Percentiles rank a stretch among this genome's conserved stretches.
These are phyloP conservation scores for Coelinius sp. DNA, from an alignment of 2,888 invertebrate genomes.

Conservation along the genomic window DNA sequence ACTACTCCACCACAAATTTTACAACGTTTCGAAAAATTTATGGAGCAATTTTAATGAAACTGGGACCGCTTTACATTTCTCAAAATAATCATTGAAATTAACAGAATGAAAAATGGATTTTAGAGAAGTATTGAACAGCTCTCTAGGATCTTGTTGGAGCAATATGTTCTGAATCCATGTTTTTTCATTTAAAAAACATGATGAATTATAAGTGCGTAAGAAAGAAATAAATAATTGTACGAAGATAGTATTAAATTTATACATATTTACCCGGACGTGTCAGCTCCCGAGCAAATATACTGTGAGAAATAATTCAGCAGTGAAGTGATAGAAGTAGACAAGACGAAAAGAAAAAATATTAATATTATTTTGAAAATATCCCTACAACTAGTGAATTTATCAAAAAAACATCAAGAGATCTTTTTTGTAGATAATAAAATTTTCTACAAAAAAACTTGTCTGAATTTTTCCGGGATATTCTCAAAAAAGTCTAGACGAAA, in stretches of 20 bases:
- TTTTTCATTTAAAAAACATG: slow-evolving; percentile 36
- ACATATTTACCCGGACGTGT: slow-evolving; percentile 62
- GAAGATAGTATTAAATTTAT: slow-evolving; percentile 66
- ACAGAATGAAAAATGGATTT: slow-evolving; percentile 33
- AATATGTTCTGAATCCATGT: slow-evolving; percentile 58
- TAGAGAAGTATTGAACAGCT: slow-evolving; percentile 35
- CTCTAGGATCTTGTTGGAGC: slow-evolving; percentile 58
- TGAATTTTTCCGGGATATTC: neutral
- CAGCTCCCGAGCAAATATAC: slow-evolving; percentile 57
- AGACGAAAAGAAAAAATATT: neutral
- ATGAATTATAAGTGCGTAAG: slow-evolving; percentile 47
- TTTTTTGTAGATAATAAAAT: no score
- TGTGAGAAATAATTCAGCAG: slow-evolving; percentile 3
- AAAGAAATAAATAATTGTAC: slow-evolving; percentile 55
- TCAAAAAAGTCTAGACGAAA: neutral
- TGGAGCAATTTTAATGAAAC: slow-evolving; percentile 44
- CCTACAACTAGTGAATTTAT: neutral
- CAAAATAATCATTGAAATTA: slow-evolving; percentile 37
- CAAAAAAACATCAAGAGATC: neutral
- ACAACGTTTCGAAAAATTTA: slow-evolving; percentile 44
- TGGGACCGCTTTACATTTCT: slow-evolving; percentile 37
- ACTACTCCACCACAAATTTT: neutral
- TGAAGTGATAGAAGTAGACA: neutral
- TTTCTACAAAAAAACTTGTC: neutral
- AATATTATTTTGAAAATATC: neutral